Percentiles rank a stretch among this genome's conserved stretches.
phyloP scores from a whole-genome alignment of 2,888 invertebrate genomes.

The Volucella bombylans region DNA sequence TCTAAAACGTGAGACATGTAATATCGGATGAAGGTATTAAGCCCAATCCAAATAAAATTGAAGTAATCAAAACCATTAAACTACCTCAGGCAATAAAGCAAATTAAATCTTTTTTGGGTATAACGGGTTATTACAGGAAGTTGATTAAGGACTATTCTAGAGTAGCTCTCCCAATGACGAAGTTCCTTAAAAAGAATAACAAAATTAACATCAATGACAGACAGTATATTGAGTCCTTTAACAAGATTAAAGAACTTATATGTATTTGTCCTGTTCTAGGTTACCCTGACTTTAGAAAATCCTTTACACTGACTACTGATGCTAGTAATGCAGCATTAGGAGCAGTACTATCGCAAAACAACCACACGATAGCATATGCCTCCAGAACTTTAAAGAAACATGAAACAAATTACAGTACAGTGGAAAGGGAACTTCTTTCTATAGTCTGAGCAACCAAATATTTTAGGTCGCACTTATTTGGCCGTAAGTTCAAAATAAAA shows the following conservation, averaged over 20 bases:
- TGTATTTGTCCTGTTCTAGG: too few species aligned
- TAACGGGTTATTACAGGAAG: too few species aligned
- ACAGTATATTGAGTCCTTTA: too few species aligned
- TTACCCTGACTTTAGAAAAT: too few species aligned
- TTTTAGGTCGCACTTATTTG: conserved; percentile 7
- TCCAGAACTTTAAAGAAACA: conserved; percentile 68
- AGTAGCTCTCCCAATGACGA: conserved; percentile 34
- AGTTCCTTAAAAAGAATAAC: conserved; percentile 24
- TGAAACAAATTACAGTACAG: conserved; percentile 67
- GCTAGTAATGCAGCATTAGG: conserved; percentile 46
- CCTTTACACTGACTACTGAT: too few species aligned
- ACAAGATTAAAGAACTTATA: too few species aligned
- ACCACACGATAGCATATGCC: too few species aligned
- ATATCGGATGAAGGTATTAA: conserved; percentile 16
- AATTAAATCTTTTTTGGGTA: conserved; percentile 41
- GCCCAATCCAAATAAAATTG: conserved; percentile 47
- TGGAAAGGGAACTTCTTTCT: conserved; percentile 76
- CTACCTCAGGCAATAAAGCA: conserved; percentile 26
- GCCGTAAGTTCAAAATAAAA: conserved; percentile 76
- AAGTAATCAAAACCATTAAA: conserved; percentile 29
- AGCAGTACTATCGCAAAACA: too few species aligned
- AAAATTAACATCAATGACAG: conserved; percentile 30
- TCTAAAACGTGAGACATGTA: conserved; percentile 36
- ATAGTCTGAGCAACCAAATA: conserved; percentile 5
- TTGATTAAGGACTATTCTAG: not conserved